Conservation (phyloP, 2,113 vertebrate genomes). For the Phainopepla nitens region DNA sequence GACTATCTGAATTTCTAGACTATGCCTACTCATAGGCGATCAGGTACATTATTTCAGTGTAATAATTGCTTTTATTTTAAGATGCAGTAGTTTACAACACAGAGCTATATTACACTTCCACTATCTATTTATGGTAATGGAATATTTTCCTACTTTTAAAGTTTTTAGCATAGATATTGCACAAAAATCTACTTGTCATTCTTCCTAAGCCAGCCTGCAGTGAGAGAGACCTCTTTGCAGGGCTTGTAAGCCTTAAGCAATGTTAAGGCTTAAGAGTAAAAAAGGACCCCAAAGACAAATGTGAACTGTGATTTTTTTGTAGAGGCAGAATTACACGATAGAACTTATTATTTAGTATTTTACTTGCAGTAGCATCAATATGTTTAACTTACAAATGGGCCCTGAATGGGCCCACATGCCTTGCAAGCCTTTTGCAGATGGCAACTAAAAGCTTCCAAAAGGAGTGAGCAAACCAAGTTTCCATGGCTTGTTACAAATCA, state of each 20-base stretch:
- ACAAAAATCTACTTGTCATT: too few species aligned
- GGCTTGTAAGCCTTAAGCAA: neutral
- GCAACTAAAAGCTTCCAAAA: neutral
- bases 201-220: neutral
- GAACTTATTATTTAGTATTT: neutral
- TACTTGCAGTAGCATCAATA: neutral
- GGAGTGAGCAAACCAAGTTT: neutral
- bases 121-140: neutral
- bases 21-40: neutral
- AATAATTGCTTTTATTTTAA: constrained; percentile 56
- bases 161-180: neutral
- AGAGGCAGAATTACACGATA: neutral
- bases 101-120: constrained; percentile 8
- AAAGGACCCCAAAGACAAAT: neutral
- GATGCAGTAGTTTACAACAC: constrained; percentile 29
- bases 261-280: neutral
- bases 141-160: constrained; percentile 28
- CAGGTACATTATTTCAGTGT: constrained; percentile 12
- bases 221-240: neutral
- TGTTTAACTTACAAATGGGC: neutral
- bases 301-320: neutral
- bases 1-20: neutral
- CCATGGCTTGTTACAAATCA: neutral
- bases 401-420: too few species aligned
- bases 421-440: neutral